phyloP scores from a whole-genome alignment of 2,113 vertebrate genomes.

The Glaucomys volans region DNA sequence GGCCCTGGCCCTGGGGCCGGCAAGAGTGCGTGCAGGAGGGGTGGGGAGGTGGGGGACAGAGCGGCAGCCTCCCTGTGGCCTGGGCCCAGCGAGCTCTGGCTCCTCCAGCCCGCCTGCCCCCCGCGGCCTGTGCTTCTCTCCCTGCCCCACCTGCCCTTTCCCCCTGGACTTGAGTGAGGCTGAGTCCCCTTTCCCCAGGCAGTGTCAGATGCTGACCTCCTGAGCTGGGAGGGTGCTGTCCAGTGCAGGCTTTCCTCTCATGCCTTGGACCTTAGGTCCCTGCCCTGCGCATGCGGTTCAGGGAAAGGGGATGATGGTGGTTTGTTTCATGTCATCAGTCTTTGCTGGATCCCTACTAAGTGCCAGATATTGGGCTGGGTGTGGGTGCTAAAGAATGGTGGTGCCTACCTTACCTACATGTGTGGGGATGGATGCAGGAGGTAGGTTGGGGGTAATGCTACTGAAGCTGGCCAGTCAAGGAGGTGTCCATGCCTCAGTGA shows the following conservation, averaged over 20 bases:
- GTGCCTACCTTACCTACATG: accelerated
- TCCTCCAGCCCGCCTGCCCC: not conserved
- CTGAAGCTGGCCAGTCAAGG: not conserved
- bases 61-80: too few relatives aligned
- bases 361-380: not conserved
- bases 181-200: not conserved
- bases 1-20: conserved; percentile 52
- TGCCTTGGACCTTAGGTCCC: not conserved
- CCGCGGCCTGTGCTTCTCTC: not conserved
- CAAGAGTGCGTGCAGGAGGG: too few relatives aligned
- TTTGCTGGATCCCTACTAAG: not conserved
- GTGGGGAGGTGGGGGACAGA: too few relatives aligned
- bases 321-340: not conserved
- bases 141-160: not conserved
- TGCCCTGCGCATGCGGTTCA: not conserved
- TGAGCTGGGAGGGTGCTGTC: not conserved
- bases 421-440: not conserved
- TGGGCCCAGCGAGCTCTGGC: not conserved
- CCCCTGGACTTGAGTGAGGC: not conserved
- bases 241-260: not conserved
- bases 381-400: not conserved
- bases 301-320: not conserved
- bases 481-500: not conserved
- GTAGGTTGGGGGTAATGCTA: not conserved
- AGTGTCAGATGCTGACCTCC: too few relatives aligned